phyloP scores from a whole-genome alignment of 2,888 invertebrate species.

The Fragum fragum region DNA sequence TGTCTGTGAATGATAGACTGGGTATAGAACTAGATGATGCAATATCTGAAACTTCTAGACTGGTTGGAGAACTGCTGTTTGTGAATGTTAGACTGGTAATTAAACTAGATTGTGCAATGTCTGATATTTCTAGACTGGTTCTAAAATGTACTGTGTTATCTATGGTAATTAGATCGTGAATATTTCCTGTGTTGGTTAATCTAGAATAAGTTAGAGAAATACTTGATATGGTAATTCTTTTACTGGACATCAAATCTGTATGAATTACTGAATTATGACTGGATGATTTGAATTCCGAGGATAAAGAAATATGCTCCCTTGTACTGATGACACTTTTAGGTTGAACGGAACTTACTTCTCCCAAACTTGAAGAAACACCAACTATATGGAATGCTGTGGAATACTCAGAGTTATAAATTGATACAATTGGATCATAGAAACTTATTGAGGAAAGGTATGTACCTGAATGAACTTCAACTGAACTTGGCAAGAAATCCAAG shows the following conservation, averaged over 20 bases:
- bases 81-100: too few species aligned
- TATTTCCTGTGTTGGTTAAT: neutral
- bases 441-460: too few species aligned
- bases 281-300: neutral
- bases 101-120: too few species aligned
- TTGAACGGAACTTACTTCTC: neutral
- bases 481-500: too few species aligned
- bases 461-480: too few species aligned
- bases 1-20: too few species aligned
- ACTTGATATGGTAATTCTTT: neutral
- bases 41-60: too few species aligned
- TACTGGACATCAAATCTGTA: neutral
- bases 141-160: neutral
- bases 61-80: too few species aligned
- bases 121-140: too few species aligned
- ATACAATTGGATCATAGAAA: too few species aligned
- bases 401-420: neutral
- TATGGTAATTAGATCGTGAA: neutral
- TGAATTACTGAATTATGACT: neutral
- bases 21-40: too few species aligned
- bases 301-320: neutral
- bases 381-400: neutral
- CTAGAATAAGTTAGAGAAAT: neutral
- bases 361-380: neutral
- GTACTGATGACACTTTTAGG: neutral